Percentiles rank a stretch among this genome's conserved stretches.
Evolutionary conservation across 2,797 vertebrate species (phyloP).

Genomic region (Platyrinchus mystaceus): DNA sequence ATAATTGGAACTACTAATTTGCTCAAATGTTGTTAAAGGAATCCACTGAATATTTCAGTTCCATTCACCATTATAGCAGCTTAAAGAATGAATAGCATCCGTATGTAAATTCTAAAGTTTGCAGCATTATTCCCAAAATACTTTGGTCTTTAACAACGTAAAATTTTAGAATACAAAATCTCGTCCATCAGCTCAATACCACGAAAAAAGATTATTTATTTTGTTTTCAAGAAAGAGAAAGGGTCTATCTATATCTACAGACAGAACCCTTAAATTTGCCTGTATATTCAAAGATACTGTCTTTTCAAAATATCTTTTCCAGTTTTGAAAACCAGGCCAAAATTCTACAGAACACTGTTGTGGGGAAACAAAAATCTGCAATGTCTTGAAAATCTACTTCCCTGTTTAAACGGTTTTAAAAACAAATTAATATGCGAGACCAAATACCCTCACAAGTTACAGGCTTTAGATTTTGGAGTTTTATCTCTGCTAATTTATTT

Average conservation of each 20-base stretch:
- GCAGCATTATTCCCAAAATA: neutral
- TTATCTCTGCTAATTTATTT: neutral
- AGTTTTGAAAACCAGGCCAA: neutral
- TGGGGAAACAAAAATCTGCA: neutral
- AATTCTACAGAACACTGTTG: neutral
- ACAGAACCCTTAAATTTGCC: neutral
- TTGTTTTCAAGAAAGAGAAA: neutral
- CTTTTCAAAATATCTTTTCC: neutral
- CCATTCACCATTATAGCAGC: neutral
- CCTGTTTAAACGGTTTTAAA: neutral
- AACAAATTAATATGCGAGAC: neutral
- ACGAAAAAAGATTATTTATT: neutral
- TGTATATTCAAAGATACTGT: neutral
- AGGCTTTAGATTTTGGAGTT: neutral
- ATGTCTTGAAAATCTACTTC: neutral
- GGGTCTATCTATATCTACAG: neutral
- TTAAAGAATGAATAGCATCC: neutral
- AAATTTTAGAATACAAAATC: neutral
- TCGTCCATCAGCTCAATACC: neutral
- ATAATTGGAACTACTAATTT: neutral
- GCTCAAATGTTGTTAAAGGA: neutral
- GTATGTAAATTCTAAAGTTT: neutral
- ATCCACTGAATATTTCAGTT: neutral
- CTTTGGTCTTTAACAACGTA: neutral
- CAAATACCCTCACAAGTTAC: neutral